Conservation (phyloP, 2,113 vertebrate species). For the Falco punctatus region DNA sequence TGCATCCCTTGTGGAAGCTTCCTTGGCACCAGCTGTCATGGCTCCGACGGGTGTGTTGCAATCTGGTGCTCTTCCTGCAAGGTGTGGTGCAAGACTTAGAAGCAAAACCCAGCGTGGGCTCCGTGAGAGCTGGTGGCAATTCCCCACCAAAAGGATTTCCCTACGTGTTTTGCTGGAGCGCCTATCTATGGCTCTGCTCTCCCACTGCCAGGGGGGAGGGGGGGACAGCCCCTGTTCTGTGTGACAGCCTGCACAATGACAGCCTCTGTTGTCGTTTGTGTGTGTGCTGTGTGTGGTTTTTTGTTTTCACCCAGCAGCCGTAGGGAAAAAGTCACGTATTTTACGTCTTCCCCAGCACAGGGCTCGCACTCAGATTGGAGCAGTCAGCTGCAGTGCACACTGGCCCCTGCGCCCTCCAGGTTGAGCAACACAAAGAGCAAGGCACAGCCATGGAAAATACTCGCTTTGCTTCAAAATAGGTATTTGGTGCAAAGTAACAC, state of each 20-base stretch:
- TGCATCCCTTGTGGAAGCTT: not conserved
- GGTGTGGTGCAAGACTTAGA: not conserved
- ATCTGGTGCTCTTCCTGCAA: not conserved
- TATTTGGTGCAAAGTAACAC: not conserved
- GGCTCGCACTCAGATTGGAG: not conserved
- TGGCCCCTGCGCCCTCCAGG: rapidly evolving
- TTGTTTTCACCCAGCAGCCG: conserved; percentile 23
- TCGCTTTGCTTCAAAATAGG: not conserved
- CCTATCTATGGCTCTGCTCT: not conserved
- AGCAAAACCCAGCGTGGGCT: rapidly evolving
- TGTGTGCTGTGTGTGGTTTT: not conserved
- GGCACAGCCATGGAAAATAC: not conserved
- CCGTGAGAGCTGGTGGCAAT: not conserved
- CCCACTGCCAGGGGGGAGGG: not conserved
- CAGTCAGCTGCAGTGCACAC: rapidly evolving
- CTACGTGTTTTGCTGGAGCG: not conserved
- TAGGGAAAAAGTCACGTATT: conserved; percentile 14
- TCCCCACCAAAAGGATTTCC: not conserved
- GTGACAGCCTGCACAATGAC: conserved; percentile 1
- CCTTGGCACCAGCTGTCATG: not conserved
- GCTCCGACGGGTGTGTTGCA: not conserved
- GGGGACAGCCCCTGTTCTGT: not conserved
- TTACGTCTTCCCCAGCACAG: not conserved
- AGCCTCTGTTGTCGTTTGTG: not conserved
- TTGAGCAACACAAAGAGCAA: not conserved